Evolutionary conservation across 2,888 invertebrate genomes (phyloP), one percentile per base, ranked within the genome.

Genomic region (Platypus cylindrus): DNA sequence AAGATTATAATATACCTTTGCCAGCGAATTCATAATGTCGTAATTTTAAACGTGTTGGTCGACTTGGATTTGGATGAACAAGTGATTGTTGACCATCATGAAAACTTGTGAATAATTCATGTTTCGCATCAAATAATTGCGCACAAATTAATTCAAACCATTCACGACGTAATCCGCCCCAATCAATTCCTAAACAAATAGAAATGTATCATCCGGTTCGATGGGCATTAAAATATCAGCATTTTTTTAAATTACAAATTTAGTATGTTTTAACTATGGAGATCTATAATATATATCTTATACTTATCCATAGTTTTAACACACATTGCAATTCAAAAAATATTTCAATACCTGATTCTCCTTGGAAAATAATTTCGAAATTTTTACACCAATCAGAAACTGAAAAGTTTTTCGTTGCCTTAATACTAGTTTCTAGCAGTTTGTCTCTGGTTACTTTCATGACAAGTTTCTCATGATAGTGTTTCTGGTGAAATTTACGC

Each of bases 341-440:
- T n/a, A n/a, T n/a, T n/a, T n/a, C n/a, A n/a, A n/a, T 51, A 81
- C 87, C 93, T 70, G 87, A 87, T 60, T 94, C 93, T n/a, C 89
- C 90, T 58, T 82, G 77, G 63, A 93, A 93, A 36, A 78, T 78
- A 43, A 93, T 79, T 65, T 93, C 91, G 60, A 93, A 91, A 66
- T 84, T 89, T 55, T 83, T 75, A 62, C 90, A 91, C 93, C 93
- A 94, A 65, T 93, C 91, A 34, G 78, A 75, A n/a, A 84, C 75
- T 15, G 75, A 71, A 65, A 89, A 87, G 54, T 79, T 76, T 51
- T 82, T 79, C 2, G 87, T 87, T 26, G 84, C 79, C 63, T 86
- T 89, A 67, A 89, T 78, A 55, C 75, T 75, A 52, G 80, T 79
- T 56, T 87, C 82, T 32, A 91, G 63, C 36, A 93, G 71, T 50